Evolutionary conservation across 2,113 vertebrate genomes (phyloP), one percentile per base, ranked within the genome.

Genomic region (Nanorana parkeri): DNA sequence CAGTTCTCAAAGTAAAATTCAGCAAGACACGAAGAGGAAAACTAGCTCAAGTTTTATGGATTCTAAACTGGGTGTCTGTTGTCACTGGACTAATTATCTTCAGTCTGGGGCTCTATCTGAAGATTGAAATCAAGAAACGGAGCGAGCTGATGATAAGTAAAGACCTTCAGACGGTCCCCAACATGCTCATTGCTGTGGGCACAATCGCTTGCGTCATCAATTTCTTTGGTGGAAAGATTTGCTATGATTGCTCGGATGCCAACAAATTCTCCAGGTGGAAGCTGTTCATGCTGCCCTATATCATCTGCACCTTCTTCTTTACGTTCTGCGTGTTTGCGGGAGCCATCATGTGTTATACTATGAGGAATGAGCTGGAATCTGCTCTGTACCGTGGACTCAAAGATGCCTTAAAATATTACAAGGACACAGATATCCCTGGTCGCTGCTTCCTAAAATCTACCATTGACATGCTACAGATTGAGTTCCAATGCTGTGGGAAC

Each of bases 41-140:
- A 84, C 24, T 96, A 85, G 95, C 95, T 84, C 95, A 96, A 87
- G 89, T 95, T 66, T 89, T 96, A 28, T 96, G 95, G 95, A 93
- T 96, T 84, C 90, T 96, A 72, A 96, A 96, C 89, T 96, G 95
- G 95, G 86, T 96, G 83, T 96, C 95, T 0, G 95, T 96, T 60
- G 87, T 94, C 77, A 95, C 93, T 0, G 95, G 95, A 19, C 85
- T 90, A 81, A 86, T 95, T 85, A 90, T 96, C 29, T 94, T 96
- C 88, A 94, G 94, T 68, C 86, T 96, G 52, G 95, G 95, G 21
- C 88, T 95, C 81, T 95, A 94, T 77, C 90, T 96, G 75, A 96
- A 95, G 87, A 93, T 95, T 85, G 95, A 96, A 86, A 90, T 96
- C 84, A 91, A 93, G 87, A 96, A 96, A 84, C 92, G 91, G 26